A percentile compares a stretch with the other conserved stretches of the same genome.
Conservation (phyloP, 2,888 invertebrate genomes). For the Cerceris ruficornis region DNA sequence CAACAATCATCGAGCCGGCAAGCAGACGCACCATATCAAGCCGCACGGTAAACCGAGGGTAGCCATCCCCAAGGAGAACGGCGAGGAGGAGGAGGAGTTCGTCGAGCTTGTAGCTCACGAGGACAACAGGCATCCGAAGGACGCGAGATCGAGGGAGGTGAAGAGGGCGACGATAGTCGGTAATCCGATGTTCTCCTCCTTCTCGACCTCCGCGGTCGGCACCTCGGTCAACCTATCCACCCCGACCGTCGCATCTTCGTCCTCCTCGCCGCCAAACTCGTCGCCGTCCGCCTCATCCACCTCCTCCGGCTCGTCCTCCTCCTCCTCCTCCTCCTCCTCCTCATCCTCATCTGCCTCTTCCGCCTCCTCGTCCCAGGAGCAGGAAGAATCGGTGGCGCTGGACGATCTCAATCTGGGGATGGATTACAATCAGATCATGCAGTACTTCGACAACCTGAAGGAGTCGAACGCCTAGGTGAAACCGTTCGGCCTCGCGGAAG, state of each 20-base stretch:
- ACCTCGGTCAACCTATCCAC: slow-evolving; percentile 57
- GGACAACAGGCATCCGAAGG: slow-evolving; percentile 70
- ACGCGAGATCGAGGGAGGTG: slow-evolving; percentile 84
- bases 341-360: slow-evolving; percentile 72
- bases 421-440: slow-evolving; percentile 99
- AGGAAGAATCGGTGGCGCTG: slow-evolving; percentile 87
- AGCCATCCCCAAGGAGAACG: slow-evolving; percentile 60
- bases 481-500: slow-evolving; percentile 88
- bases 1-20: slow-evolving; percentile 77
- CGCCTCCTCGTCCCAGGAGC: slow-evolving; percentile 75
- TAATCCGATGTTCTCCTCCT: slow-evolving; percentile 92
- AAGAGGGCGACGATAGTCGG: slow-evolving; percentile 93
- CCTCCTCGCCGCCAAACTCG: slow-evolving; percentile 74
- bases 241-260: slow-evolving; percentile 60
- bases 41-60: slow-evolving; percentile 66
- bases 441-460: slow-evolving; percentile 99
- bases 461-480: slow-evolving; percentile 94
- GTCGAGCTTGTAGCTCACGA: slow-evolving; percentile 75
- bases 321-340: slow-evolving; percentile 75
- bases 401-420: slow-evolving; percentile 92
- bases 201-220: slow-evolving; percentile 70
- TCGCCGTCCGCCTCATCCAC: slow-evolving; percentile 80
- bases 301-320: slow-evolving; percentile 58
- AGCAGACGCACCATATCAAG: slow-evolving; percentile 65
- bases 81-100: slow-evolving; percentile 72